A percentile compares a stretch with the other conserved stretches of the same genome.
These are phyloP conservation scores for Apodemia hepburni DNA, from an alignment of 2,888 invertebrate genomes.

Conservation along the genomic window DNA sequence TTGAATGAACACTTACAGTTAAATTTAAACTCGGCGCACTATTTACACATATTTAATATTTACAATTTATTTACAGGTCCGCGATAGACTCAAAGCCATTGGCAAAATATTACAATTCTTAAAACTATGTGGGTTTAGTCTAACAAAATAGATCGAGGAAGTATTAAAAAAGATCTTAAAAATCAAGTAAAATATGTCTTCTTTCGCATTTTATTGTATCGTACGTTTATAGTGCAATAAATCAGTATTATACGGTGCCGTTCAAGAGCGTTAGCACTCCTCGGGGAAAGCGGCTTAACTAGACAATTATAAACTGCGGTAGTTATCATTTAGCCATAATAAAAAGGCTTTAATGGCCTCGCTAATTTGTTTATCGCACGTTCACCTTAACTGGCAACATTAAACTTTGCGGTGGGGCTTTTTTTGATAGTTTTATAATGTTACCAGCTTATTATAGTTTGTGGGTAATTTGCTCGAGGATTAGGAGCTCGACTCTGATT, in stretches of 20 bases:
- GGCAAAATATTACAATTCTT: too few species aligned
- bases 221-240: constrained; percentile 6
- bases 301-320: constrained; percentile 22
- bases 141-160: background rate
- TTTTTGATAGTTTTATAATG: background rate
- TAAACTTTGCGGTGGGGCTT: background rate
- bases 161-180: background rate
- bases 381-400: constrained; percentile 13
- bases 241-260: constrained; percentile 6
- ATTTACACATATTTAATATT: too few species aligned
- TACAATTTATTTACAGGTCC: too few species aligned
- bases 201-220: background rate
- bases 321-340: constrained; percentile 15
- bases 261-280: constrained; percentile 7
- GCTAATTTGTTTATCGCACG: constrained; percentile 35
- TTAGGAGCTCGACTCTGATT: background rate
- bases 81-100: too few species aligned
- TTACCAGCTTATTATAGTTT: background rate
- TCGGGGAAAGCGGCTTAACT: constrained; percentile 16
- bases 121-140: too few species aligned
- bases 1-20: too few species aligned
- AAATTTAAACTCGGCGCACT: too few species aligned
- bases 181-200: background rate
- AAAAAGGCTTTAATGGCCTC: constrained; percentile 25
- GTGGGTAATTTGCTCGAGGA: background rate